These are phyloP conservation scores for Chromobotia macracanthus DNA, from an alignment of 2,797 vertebrate species.

Conservation along the genomic window DNA sequence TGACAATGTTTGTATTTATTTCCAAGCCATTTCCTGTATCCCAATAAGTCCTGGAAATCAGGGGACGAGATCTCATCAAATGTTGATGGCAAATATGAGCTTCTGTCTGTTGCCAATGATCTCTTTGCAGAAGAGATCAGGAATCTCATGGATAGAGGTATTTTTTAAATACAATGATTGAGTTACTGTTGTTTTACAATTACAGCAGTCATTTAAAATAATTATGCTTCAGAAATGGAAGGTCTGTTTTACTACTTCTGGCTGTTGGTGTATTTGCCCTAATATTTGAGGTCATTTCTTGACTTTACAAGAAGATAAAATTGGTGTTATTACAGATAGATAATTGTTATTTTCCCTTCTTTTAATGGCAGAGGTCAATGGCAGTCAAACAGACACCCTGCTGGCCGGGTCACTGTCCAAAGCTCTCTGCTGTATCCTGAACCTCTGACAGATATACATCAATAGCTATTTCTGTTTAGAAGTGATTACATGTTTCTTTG, in stretches of 20 bases:
- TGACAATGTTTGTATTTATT: not conserved
- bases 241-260: not conserved
- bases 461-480: no score
- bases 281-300: not conserved
- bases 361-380: slow-evolving; percentile 84
- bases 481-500: not conserved
- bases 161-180: not conserved
- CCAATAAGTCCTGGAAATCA: slow-evolving; percentile 81
- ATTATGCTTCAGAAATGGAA: not conserved
- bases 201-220: not conserved
- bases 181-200: not conserved
- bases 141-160: slow-evolving; percentile 88
- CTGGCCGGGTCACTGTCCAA: slow-evolving; percentile 93
- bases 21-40: slow-evolving; percentile 90
- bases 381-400: slow-evolving; percentile 88
- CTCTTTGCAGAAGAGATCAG: slow-evolving; percentile 87
- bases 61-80: slow-evolving; percentile 75
- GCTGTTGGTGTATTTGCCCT: not conserved
- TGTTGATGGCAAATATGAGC: slow-evolving; percentile 94
- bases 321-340: not conserved
- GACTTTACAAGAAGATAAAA: not conserved
- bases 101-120: slow-evolving; percentile 88
- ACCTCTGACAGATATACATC: not conserved
- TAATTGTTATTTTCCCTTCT: not conserved
- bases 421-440: slow-evolving; percentile 98